Conservation (phyloP, 2,888 invertebrate genomes). For the Carabus problematicus region DNA sequence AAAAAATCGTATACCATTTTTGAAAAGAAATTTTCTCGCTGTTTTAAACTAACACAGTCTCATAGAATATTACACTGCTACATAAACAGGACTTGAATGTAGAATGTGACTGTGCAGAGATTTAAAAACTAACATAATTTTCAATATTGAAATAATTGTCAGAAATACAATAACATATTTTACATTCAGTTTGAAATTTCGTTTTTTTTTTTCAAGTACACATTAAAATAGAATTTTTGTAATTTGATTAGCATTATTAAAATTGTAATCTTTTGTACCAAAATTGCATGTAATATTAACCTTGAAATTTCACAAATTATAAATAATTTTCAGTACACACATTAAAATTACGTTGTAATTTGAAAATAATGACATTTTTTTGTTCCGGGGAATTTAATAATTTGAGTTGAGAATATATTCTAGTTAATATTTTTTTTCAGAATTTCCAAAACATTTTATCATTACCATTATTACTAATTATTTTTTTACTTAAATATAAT, state of each 20-base stretch:
- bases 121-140: too few species aligned
- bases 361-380: constrained; percentile 1
- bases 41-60: constrained; percentile 15
- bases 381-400: not conserved
- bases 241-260: not conserved
- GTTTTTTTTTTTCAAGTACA: not conserved
- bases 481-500: constrained; percentile 1
- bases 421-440: not conserved
- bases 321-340: not conserved
- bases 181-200: not conserved
- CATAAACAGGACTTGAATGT: not conserved
- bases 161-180: too few species aligned
- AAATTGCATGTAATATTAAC: not conserved
- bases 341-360: not conserved
- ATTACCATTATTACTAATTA: not conserved
- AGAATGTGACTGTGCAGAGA: too few species aligned
- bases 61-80: constrained; percentile 20
- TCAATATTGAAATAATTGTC: too few species aligned
- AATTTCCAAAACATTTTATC: constrained; percentile 1
- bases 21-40: not conserved
- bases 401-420: not conserved
- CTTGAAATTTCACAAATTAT: not conserved
- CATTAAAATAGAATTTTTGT: not conserved
- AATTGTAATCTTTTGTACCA: too few species aligned
- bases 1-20: not conserved